A percentile compares a stretch with the other conserved stretches of the same genome.
phyloP scores from a whole-genome alignment of 2,888 invertebrate genomes.

The Cremastinae sp. region DNA sequence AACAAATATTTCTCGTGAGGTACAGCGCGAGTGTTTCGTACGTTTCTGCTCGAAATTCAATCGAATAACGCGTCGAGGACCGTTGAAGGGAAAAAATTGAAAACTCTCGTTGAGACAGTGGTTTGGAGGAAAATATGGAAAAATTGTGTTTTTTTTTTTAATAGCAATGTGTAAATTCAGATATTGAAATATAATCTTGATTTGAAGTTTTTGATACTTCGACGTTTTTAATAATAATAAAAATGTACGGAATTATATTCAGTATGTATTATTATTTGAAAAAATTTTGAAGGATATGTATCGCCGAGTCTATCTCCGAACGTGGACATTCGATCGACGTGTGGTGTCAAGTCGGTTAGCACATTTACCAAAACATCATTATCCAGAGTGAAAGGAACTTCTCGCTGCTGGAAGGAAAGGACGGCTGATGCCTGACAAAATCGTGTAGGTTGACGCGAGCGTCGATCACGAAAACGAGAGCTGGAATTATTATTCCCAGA shows the following conservation, averaged over 20 bases:
- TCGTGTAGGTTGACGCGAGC: not conserved
- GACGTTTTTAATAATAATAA: no score
- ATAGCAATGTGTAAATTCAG: not conserved
- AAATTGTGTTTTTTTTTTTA: not conserved
- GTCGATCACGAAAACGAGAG: not conserved
- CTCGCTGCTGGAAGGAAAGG: not conserved
- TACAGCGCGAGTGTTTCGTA: not conserved
- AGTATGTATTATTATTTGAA: no score
- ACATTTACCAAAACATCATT: conserved; percentile 8
- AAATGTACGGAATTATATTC: no score
- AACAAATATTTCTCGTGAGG: conserved; percentile 40
- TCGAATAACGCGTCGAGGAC: conserved; percentile 14
- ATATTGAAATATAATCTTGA: not conserved
- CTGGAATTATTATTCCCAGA: no score
- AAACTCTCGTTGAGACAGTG: not conserved
- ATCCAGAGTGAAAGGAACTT: conserved; percentile 5
- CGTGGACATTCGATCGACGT: not conserved
- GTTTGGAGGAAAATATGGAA: not conserved
- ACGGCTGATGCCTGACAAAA: not conserved
- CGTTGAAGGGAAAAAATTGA: not conserved
- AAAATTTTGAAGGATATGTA: no score
- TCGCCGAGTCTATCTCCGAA: no score
- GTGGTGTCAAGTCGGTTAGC: not conserved
- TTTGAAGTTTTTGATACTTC: no score
- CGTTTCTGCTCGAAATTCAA: conserved; percentile 40